phyloP scores from a whole-genome alignment of 2,888 invertebrate species.

The Aporophyla nigra region DNA sequence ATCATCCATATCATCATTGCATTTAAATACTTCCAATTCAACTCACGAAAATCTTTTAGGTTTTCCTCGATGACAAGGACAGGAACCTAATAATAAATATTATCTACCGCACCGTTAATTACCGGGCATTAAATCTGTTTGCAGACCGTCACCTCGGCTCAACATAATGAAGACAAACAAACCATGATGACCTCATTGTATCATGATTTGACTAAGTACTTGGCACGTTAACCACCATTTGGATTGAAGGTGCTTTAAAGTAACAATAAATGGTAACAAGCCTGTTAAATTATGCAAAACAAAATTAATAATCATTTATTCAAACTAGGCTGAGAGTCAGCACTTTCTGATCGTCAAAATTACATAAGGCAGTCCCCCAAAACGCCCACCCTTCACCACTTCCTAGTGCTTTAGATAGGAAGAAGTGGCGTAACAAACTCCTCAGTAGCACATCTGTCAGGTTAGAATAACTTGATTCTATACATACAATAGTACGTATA shows the following conservation, averaged over 20 bases:
- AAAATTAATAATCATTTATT: background rate
- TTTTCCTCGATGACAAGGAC: slow-evolving; percentile 24
- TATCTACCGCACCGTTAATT: slow-evolving; percentile 56
- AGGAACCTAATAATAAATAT: slow-evolving; percentile 40
- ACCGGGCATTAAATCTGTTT: slow-evolving; percentile 65
- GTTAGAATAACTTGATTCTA: no score
- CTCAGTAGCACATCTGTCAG: no score
- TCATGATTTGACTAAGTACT: slow-evolving; percentile 31
- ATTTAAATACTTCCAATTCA: background rate
- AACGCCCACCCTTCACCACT: no score
- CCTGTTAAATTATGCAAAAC: background rate
- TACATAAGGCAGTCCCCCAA: no score
- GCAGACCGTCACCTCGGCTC: slow-evolving; percentile 51
- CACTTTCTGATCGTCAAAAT: no score
- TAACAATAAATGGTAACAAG: background rate
- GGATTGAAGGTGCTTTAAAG: slow-evolving; percentile 18
- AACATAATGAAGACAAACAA: slow-evolving; percentile 57
- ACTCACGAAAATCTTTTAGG: slow-evolving; percentile 1
- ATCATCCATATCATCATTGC: background rate
- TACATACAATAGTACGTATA: no score
- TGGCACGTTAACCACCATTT: slow-evolving; percentile 21
- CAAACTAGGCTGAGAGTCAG: no score
- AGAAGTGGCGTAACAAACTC: no score
- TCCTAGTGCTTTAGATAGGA: no score
- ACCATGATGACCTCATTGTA: slow-evolving; percentile 69